phyloP scores from a whole-genome alignment of 1,140 invertebrate genomes.

The Eupeodes corollae region DNA sequence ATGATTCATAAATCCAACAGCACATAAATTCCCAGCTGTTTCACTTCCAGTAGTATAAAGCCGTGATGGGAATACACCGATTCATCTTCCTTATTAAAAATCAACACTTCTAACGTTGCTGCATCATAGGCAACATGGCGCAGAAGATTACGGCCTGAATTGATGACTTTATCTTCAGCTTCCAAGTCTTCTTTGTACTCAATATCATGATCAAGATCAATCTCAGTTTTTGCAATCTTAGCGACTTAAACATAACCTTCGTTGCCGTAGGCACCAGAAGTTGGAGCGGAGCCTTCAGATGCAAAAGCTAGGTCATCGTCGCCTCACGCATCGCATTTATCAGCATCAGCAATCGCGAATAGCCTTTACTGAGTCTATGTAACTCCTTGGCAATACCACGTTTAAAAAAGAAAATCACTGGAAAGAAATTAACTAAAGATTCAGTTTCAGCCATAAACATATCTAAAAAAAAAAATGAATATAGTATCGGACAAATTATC shows the following conservation, averaged over 20 bases:
- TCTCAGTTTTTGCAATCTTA: constrained; percentile 23
- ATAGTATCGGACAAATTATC: no score
- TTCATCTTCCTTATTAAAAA: constrained; percentile 80
- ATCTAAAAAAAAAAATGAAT: no score
- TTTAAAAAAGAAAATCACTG: constrained; percentile 69
- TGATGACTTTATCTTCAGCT: constrained; percentile 82
- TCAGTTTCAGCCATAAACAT: constrained; percentile 39
- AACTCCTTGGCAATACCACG: constrained; percentile 62
- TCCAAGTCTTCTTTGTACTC: constrained; percentile 58
- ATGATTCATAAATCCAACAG: constrained; percentile 82
- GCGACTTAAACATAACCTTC: constrained; percentile 38
- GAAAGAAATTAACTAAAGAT: constrained; percentile 58
- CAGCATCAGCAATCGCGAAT: constrained; percentile 40
- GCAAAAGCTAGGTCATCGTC: constrained; percentile 30
- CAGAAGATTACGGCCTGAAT: constrained; percentile 83
- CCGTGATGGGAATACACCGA: constrained; percentile 92
- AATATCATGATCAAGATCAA: constrained; percentile 20
- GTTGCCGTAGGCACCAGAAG: constrained; percentile 56
- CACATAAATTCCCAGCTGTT: constrained; percentile 68
- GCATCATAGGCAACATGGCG: constrained; percentile 73
- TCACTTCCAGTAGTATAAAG: constrained; percentile 57
- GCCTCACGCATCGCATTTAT: constrained; percentile 38
- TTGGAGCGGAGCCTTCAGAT: constrained; percentile 17
- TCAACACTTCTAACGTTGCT: constrained; percentile 78
- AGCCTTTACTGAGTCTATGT: constrained; percentile 72